Conservation (phyloP, 2,797 vertebrate species). For the Fratercula arctica region DNA sequence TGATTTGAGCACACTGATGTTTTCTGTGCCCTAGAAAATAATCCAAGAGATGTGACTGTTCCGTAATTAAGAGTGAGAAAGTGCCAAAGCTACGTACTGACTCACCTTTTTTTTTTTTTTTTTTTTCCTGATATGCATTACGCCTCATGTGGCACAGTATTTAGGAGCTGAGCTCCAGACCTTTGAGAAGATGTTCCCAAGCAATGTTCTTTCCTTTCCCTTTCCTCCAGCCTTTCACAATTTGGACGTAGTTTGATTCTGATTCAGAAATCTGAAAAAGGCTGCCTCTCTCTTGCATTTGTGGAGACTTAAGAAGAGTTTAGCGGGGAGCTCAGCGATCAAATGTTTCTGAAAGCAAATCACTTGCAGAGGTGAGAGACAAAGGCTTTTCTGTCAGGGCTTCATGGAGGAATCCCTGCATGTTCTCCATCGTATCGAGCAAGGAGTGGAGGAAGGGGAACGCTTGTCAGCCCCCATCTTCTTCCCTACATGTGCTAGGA, state of each 20-base stretch:
- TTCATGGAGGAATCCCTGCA: not conserved
- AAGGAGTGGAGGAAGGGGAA: not conserved
- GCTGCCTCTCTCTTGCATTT: not conserved
- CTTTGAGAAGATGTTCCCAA: not conserved
- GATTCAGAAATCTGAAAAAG: not conserved
- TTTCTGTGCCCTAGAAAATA: not conserved
- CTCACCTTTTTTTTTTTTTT: not conserved
- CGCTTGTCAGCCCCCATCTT: not conserved
- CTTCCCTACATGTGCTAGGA: not conserved
- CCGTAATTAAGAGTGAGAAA: not conserved
- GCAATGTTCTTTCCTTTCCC: not conserved
- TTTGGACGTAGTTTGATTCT: not conserved
- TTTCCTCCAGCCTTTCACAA: not conserved
- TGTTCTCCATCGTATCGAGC: not conserved
- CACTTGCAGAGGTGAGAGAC: not conserved
- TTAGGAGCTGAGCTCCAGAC: not conserved
- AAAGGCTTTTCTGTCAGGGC: not conserved
- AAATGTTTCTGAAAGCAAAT: not conserved
- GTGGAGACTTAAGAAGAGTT: not conserved
- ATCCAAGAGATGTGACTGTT: not conserved
- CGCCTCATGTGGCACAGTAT: not conserved
- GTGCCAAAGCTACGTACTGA: not conserved
- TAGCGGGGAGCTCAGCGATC: not conserved
- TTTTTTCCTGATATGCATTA: fast-evolving
- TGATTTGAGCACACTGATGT: not conserved